Evolutionary conservation across 2,888 invertebrate species (phyloP).

Genomic region (Amiota mariae): DNA sequence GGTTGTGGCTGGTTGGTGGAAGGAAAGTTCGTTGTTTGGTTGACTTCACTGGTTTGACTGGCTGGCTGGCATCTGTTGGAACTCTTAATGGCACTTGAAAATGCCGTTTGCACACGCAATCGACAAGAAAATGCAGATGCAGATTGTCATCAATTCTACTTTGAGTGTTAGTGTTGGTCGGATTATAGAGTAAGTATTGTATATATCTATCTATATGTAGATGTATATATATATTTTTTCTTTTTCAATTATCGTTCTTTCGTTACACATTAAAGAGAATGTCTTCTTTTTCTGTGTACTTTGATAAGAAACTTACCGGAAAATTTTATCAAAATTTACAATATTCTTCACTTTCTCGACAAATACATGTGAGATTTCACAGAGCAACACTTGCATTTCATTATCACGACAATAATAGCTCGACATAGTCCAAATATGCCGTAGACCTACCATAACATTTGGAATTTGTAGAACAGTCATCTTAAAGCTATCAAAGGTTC

Average conservation of each 20-base stretch:
- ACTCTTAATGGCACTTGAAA: slow-evolving; percentile 33
- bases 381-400: slow-evolving; percentile 87
- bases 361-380: slow-evolving; percentile 88
- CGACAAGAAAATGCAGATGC: slow-evolving; percentile 18
- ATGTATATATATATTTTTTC: neutral
- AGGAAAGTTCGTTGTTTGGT: slow-evolving; percentile 12
- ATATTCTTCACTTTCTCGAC: slow-evolving; percentile 83
- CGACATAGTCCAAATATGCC: slow-evolving; percentile 94
- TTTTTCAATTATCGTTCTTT: neutral
- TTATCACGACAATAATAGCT: slow-evolving; percentile 88
- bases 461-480: slow-evolving; percentile 84
- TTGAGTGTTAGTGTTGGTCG: slow-evolving; percentile 3
- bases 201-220: neutral
- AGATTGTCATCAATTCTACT: slow-evolving; percentile 37
- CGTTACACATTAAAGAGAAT: no score
- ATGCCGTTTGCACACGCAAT: slow-evolving; percentile 31
- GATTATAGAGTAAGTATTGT: no score
- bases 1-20: no score
- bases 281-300: neutral
- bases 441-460: slow-evolving; percentile 86
- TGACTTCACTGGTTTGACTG: neutral
- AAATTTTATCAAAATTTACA: slow-evolving; percentile 82
- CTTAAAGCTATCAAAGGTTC: slow-evolving; percentile 81
- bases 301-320: slow-evolving; percentile 78
- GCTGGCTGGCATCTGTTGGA: neutral